Conservation (phyloP, 2,888 invertebrate genomes). For the Trichacis sp. region DNA sequence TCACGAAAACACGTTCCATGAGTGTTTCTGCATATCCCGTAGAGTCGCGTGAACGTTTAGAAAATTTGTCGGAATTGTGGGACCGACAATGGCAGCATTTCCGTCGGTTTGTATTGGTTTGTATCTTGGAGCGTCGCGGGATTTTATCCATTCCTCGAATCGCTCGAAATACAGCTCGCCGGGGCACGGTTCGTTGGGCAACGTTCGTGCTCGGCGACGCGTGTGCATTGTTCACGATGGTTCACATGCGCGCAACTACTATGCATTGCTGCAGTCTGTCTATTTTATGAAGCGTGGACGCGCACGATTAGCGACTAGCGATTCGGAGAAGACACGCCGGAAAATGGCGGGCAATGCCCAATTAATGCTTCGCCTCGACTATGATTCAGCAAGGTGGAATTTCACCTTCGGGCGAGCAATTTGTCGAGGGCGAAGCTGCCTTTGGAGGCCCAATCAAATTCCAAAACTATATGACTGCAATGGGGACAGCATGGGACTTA, state of each 20-base stretch:
- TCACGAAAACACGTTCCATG: no score
- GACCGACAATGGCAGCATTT: background rate
- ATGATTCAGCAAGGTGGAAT: background rate
- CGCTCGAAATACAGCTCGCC: background rate
- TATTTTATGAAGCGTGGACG: constrained; percentile 1
- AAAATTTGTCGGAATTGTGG: background rate
- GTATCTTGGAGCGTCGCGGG: background rate
- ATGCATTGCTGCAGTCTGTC: no score
- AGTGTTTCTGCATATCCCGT: no score
- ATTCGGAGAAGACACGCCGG: background rate
- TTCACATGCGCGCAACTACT: constrained; percentile 1
- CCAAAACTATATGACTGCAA: no score
- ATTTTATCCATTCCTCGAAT: background rate
- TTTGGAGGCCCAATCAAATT: no score
- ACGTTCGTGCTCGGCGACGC: background rate
- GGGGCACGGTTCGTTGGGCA: background rate
- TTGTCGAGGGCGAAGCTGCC: no score
- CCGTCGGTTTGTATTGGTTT: no score
- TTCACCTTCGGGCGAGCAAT: no score
- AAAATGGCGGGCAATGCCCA: background rate
- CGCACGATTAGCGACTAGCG: background rate
- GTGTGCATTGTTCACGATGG: background rate
- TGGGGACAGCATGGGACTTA: no score
- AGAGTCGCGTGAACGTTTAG: background rate
- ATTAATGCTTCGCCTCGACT: no score